Percentiles rank a stretch among this genome's conserved stretches.
Evolutionary conservation across 2,797 vertebrate genomes (phyloP).

Genomic region (Neomorphus geoffroyi): DNA sequence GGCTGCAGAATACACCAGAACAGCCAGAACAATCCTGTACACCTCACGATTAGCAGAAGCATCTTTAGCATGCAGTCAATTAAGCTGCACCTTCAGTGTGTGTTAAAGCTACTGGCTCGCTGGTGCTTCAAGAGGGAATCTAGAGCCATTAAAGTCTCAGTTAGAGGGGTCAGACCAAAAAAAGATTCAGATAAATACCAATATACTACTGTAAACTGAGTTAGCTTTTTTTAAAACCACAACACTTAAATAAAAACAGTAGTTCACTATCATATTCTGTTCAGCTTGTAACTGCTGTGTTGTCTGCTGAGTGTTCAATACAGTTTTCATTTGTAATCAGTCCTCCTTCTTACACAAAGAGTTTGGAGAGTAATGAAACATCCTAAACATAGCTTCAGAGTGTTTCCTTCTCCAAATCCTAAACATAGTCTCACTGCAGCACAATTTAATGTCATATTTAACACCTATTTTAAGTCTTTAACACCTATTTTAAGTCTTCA

Average conservation of each 20-base stretch:
- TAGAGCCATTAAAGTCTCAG: background rate
- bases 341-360: background rate
- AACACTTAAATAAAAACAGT: background rate
- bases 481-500: no score
- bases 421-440: background rate
- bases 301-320: background rate
- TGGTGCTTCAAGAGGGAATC: background rate
- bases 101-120: background rate
- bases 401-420: background rate
- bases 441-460: background rate
- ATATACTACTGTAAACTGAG: background rate
- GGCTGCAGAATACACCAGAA: background rate
- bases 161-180: background rate
- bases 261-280: background rate
- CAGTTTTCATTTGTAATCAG: background rate
- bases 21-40: background rate
- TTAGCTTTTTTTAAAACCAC: background rate
- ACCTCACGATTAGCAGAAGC: background rate
- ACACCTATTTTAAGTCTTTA: no score
- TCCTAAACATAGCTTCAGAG: background rate
- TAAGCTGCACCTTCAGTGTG: background rate
- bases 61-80: background rate
- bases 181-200: background rate
- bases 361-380: background rate
- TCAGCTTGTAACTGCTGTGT: background rate